Base-by-base conservation (phyloP, 23 tunicate species). In the Pegea sp. region DNA sequence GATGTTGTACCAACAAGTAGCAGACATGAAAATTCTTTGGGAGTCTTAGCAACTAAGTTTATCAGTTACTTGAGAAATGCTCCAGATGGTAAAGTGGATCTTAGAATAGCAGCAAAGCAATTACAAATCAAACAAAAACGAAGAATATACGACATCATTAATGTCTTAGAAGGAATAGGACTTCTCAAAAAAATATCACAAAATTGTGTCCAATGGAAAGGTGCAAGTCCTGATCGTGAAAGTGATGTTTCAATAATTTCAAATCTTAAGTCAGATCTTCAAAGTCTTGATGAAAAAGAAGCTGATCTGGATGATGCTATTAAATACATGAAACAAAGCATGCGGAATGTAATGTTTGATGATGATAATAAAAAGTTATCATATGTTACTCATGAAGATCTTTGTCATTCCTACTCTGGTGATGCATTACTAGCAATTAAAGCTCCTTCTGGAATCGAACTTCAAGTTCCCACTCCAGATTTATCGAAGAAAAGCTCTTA, bases 131-230 rank as follows among this genome's bases (percentile, higher is more conserved):
- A 80, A 5, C 93, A 80, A 52, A 87, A 87, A 46, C 86, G 96
- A 3, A 61, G 96, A 8, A 87, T 87, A 3, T 87, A 87, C 55
- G 96, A 87, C 59, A 76, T 87, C 44, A 87, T 88, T 26, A 87
- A 87, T 46, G 96, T 87, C 0, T 29, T 87, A 48, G 96, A 87
- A 70, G 96, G 96, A 16, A 87, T 87, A 53, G 96, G 96, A 26
- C 49, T 87, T n/a, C 69, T 87, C 30, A 78, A 75, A 42, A 87
- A 87, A 60, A 68, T 77, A 16, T 74, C 96, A 53, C 75, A 87
- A 65, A 87, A 87, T 49, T 69, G 86, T 54, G 69, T 87, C 24
- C 96, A 87, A 55, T 87, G 96, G 96, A 76, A 74, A 71, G 93
- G 93, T 26, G 77, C 81, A 27, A 80, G 80, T 0, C 77, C 75